These are phyloP conservation scores for Myotis findleyi DNA, from an alignment of 2,797 vertebrate genomes.

Conservation along the genomic window DNA sequence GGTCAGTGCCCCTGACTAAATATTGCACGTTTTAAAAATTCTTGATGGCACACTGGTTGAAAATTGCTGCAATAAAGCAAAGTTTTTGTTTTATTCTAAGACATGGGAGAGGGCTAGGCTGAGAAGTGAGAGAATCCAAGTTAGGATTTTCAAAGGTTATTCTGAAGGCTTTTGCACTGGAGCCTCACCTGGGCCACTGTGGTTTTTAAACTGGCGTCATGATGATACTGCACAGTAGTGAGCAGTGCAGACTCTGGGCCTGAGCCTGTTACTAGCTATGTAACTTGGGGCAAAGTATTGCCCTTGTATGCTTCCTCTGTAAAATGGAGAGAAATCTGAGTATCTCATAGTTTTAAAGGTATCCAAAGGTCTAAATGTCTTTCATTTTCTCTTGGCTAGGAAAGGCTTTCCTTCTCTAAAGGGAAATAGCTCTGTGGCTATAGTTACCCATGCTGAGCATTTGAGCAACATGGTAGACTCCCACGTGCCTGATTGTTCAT, in stretches of 20 bases:
- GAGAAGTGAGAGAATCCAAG: neutral
- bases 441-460: neutral
- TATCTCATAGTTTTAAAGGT: neutral
- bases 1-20: neutral
- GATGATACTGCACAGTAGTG: neutral
- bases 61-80: neutral
- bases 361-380: neutral
- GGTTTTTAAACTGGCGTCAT: neutral
- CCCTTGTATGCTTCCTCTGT: neutral
- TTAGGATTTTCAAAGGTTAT: neutral
- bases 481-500: conserved; percentile 5
- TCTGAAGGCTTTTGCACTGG: neutral
- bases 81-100: conserved; percentile 1
- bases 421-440: conserved; percentile 8
- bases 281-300: neutral
- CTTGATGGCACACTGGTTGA: neutral
- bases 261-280: neutral
- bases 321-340: neutral
- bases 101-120: neutral
- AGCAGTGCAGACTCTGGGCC: neutral
- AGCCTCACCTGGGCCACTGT: neutral
- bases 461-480: conserved; percentile 40
- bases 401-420: conserved; percentile 23
- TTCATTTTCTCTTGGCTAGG: neutral
- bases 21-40: neutral